A percentile compares a stretch with the other conserved stretches of the same genome.
Evolutionary conservation across 2,888 invertebrate genomes (phyloP).

Genomic region (Pseudolycoriella hygida): DNA sequence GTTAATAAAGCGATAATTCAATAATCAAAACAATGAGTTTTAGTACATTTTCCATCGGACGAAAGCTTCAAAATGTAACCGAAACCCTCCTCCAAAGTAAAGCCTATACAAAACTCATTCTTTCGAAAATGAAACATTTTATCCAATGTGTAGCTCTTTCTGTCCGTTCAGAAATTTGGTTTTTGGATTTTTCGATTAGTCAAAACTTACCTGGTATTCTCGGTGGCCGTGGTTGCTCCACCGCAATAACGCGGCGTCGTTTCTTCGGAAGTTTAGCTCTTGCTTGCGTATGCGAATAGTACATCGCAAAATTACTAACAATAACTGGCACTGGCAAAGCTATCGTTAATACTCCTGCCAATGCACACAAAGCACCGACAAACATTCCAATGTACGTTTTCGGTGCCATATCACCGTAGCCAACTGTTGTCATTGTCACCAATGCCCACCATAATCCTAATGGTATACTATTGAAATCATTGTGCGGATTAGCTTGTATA

Average conservation of each 20-base stretch:
- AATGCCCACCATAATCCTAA: slow-evolving; percentile 97
- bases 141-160: too few relatives aligned
- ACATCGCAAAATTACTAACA: slow-evolving; percentile 97
- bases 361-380: slow-evolving; percentile 92
- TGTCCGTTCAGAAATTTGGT: too few relatives aligned
- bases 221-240: slow-evolving; percentile 61
- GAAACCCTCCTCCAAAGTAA: too few relatives aligned
- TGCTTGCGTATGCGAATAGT: slow-evolving; percentile 91
- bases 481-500: slow-evolving; percentile 86
- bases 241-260: slow-evolving; percentile 86
- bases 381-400: slow-evolving; percentile 98
- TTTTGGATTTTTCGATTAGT: too few relatives aligned
- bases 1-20: too few relatives aligned
- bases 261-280: slow-evolving; percentile 98
- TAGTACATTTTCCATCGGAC: too few relatives aligned
- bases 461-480: slow-evolving; percentile 97
- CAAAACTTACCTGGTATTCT: background rate
- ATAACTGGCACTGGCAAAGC: slow-evolving; percentile 98
- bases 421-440: slow-evolving; percentile 97
- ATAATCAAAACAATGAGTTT: too few relatives aligned
- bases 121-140: too few relatives aligned
- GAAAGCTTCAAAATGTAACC: too few relatives aligned
- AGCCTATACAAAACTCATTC: too few relatives aligned
- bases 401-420: slow-evolving; percentile 97
- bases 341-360: slow-evolving; percentile 96